phyloP scores from a whole-genome alignment of 1,140 invertebrate genomes.

The Scaptodrosophila lebanonensis region DNA sequence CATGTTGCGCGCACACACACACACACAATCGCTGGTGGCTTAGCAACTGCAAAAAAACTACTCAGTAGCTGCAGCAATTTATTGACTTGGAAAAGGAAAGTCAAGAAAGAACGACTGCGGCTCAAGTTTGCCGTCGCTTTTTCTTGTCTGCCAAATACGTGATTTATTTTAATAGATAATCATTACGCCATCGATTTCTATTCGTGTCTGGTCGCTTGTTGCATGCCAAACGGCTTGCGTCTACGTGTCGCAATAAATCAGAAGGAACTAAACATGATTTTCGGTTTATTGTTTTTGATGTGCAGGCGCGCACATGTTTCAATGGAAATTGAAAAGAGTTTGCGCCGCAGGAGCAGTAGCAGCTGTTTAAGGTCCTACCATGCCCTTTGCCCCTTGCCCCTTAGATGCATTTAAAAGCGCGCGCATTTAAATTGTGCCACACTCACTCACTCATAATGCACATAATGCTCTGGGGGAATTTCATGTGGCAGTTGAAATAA shows the following conservation, averaged over 20 bases:
- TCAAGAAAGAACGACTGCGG: background rate
- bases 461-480: slow-evolving; percentile 38
- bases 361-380: no score
- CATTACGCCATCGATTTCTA: slow-evolving; percentile 70
- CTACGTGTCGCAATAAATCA: slow-evolving; percentile 69
- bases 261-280: slow-evolving; percentile 69
- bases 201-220: slow-evolving; percentile 59
- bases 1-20: slow-evolving; percentile 19
- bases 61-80: slow-evolving; percentile 41
- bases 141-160: slow-evolving; percentile 60
- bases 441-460: slow-evolving; percentile 61
- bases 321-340: no score
- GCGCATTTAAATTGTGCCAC: slow-evolving; percentile 70
- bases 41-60: background rate
- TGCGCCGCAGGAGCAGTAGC: no score
- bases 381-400: no score
- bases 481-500: slow-evolving; percentile 17
- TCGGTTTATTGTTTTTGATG: slow-evolving; percentile 66
- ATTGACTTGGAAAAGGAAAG: slow-evolving; percentile 56
- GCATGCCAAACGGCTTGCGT: slow-evolving; percentile 31
- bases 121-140: slow-evolving; percentile 31
- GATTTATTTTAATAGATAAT: slow-evolving; percentile 76
- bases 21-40: no score
- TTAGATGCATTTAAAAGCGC: no score
- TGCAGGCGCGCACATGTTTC: slow-evolving; percentile 1